Base-by-base conservation (phyloP, 37 sponge, comb jelly and placozoan genomes). In the Beroe forskalii region DNA sequence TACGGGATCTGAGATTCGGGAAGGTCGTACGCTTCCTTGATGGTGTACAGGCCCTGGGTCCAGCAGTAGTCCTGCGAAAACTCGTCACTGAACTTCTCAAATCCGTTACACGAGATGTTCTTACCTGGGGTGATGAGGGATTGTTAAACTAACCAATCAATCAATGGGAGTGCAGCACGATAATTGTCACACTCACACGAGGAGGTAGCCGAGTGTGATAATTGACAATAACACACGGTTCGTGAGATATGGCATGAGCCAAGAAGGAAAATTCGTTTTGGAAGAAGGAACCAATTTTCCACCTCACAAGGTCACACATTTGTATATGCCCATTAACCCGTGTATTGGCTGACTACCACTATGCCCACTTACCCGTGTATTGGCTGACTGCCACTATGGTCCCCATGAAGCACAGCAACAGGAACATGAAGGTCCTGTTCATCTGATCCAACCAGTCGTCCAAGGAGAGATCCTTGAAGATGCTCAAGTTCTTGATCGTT, bases 401-500 rank as follows among this genome's bases (percentile, higher is more conserved):
- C 6, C 86, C 86, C 86, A 80, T 80, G 30, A 80, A 80, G 35
- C 86, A 80, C 6, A 80, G 86, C 55, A 80, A 24, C 30, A 80
- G 86, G 55, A 80, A 80, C 86, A 80, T 80, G 48, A 80, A 80
- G 25, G 86, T 80, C 55, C 86, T 9, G 86, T 80, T 80, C 86
- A 80, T 80, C 55, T 80, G 86, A 80, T 80, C 86, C 55, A 80
- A 31, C 86, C 86, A 80, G 31, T 80, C 86, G 86, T 80, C 86
- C 86, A 80, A 43, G 30, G 55, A 44, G 19, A 80, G 86, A 31
- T 80, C 86, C 55, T 80, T 80, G 86, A 80, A 80, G 44, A 80
- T 80, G 86, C 86, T 80, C 86, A 80, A 43, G 31, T 80, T 80
- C 86, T 80, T 80, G 86, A 80, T 80, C 86, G 86, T 80, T 80